Evolutionary conservation across 2,888 invertebrate species (phyloP), one percentile per base, ranked within the genome.

Genomic region (Acrocera orbiculus): DNA sequence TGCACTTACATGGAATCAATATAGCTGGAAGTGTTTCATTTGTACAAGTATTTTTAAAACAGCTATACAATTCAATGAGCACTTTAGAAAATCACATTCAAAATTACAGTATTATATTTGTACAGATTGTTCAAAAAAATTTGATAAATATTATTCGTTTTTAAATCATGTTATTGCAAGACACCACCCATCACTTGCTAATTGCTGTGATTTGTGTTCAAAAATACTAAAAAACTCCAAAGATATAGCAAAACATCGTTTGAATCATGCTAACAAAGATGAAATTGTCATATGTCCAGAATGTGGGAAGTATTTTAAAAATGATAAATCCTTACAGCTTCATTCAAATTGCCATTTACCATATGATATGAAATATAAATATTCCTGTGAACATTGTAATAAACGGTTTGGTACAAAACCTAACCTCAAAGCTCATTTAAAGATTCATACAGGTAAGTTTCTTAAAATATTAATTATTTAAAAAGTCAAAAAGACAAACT

Each of bases 91-190:
- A 2, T n/a, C 29, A 4, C 40, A 23, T 23, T 11, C 27, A 5
- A 8, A 6, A 10, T 13, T 34, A 7, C 27, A 14, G 27, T n/a
- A 42, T 11, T 52, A 44, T 37, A 34, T 44, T 27, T 53, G 53
- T 30, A 39, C 35, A 8, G 49, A 50, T 39, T 53, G 53, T 27
- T 40, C 44, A 7, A 50, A 52, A 36, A 13, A 34, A 4, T 47
- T 46, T 19, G 16, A 35, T 5, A 48, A 46, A 5, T 51, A 51
- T 34, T 43, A 47, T 25, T 39, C 43, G 3, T 49, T 51, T 32
- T 38, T 53, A 4, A 53, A 50, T 39, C 54, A 53, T 34, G 43
- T 52, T 5, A 47, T 48, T 2, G 35, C 39, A 6, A 41, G 45
- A 8, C 53, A 54, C 40, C 45, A 49, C 1, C 28, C 42, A 1